Base-by-base conservation (phyloP, 2,113 vertebrate genomes). In the Eptatretus burgeri region DNA sequence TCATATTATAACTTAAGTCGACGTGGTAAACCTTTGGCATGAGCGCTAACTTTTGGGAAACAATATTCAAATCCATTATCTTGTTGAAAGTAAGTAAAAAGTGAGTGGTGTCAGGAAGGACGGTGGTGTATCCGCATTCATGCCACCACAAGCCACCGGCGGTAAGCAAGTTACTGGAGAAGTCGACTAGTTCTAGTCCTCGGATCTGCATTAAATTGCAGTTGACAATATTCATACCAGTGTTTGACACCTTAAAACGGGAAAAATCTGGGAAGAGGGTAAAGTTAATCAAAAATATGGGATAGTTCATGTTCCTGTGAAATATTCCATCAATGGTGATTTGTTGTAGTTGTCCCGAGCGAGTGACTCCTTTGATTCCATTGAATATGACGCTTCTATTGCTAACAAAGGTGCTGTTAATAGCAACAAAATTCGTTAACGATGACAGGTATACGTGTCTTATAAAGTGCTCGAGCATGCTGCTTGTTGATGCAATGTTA, bases 271-370 rank as follows among this genome's bases (percentile, higher is more conserved):
- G 52, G 18, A 56, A 56, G 18, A 56, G 52, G 14, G 56, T 60
- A 20, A 60, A 60, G 20, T 60, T 60, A 20, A 60, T 60, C n/a
- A 20, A n/a, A 60, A 60, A 60, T 20, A 17, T 60, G 9, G 56
- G 56, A 20, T 60, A 60, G 56, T n/a, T 60, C 56, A 60, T 60
- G 56, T 60, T 60, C 56, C n/a, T n/a, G 56, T 60, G 11, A 60
- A 60, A 60, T 11, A 60, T 60, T 20, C 19, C n/a, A 60, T 60
- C 19, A 20, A 60, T 60, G n/a, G 9, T 60, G n/a, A 60, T 11
- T 13, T 60, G n/a, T 20, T 60, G n/a, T 11, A 60, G 11, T 17
- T 11, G 56, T 20, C n/a, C n/a, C 13, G 20, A 20, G n/a, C 19
- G n/a, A 20, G 9, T 60, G n/a, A 60, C 56, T 17, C 19, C 19